Evolutionary conservation across 2,888 invertebrate species (phyloP).

Genomic region (Heterodera filipjevi): DNA sequence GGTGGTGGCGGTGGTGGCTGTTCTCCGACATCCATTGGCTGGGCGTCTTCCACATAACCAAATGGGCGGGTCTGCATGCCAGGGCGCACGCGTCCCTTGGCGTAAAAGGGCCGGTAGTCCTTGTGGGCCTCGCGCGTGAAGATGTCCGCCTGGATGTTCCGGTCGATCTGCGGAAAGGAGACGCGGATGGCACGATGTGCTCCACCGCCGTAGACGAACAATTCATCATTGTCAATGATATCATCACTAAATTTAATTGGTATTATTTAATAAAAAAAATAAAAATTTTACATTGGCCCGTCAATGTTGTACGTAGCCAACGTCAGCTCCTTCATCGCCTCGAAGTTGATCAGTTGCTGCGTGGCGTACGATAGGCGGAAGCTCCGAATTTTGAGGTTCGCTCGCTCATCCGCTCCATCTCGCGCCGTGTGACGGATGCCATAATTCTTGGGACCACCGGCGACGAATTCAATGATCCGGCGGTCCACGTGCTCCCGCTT

Average conservation of each 20-base stretch:
- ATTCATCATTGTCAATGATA: not conserved
- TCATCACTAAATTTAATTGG: not conserved
- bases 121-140: conserved; percentile 14
- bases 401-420: conserved; percentile 16
- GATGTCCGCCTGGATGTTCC: not conserved
- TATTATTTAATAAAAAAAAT: not conserved
- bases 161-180: conserved; percentile 9
- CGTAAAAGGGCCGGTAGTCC: conserved; percentile 17
- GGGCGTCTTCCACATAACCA: not conserved
- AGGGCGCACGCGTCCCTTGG: conserved; percentile 8
- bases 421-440: conserved; percentile 3
- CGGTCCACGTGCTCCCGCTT: conserved; percentile 16
- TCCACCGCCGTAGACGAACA: not conserved
- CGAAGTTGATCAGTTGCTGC: conserved; percentile 14
- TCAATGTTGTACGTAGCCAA: conserved; percentile 17
- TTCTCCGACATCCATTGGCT: not conserved
- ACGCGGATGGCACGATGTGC: not conserved
- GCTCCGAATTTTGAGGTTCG: conserved; percentile 19
- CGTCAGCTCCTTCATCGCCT: conserved; percentile 22
- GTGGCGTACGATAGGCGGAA: conserved; percentile 24
- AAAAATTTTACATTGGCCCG: not conserved
- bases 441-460: conserved; percentile 33
- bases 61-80: conserved; percentile 5
- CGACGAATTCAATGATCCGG: conserved; percentile 21
- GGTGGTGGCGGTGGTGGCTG: not conserved